These are phyloP conservation scores for Toxonevra muliebris DNA, from an alignment of 2,888 invertebrate genomes.

Conservation along the genomic window DNA sequence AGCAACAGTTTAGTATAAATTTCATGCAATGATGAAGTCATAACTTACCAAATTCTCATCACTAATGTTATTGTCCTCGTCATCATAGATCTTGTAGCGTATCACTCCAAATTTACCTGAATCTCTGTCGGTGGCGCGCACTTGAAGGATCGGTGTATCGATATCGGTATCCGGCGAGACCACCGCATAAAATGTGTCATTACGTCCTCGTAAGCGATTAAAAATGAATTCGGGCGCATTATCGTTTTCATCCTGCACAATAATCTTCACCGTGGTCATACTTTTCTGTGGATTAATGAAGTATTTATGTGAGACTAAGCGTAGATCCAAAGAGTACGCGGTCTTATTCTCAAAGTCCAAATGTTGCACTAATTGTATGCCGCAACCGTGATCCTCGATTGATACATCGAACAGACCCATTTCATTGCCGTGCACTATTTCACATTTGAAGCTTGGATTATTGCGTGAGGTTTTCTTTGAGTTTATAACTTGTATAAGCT, in stretches of 20 bases:
- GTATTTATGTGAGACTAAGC: conserved; percentile 82
- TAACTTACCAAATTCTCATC: conserved; percentile 54
- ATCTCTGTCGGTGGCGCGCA: conserved; percentile 88
- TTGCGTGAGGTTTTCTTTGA: conserved; percentile 59
- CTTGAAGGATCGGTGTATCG: conserved; percentile 80
- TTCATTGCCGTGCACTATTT: conserved; percentile 80
- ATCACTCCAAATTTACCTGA: conserved; percentile 84
- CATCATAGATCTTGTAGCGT: conserved; percentile 70
- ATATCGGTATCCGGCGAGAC: conserved; percentile 78
- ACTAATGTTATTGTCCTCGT: conserved; percentile 56
- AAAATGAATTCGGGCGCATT: conserved; percentile 85
- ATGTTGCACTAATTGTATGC: conserved; percentile 74
- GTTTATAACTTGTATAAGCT: conserved; percentile 64
- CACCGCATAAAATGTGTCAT: conserved; percentile 82
- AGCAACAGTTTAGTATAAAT: neutral
- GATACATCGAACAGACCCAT: conserved; percentile 73
- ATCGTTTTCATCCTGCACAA: conserved; percentile 88
- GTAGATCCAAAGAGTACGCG: conserved; percentile 79
- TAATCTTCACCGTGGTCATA: conserved; percentile 79
- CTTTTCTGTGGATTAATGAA: conserved; percentile 81
- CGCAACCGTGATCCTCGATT: conserved; percentile 84
- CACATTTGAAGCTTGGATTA: conserved; percentile 74
- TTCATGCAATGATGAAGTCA: neutral
- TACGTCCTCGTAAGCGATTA: conserved; percentile 70
- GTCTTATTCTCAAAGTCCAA: conserved; percentile 83